These are phyloP conservation scores for Eulithis testata DNA, from an alignment of 2,888 invertebrate genomes.

Conservation along the genomic window DNA sequence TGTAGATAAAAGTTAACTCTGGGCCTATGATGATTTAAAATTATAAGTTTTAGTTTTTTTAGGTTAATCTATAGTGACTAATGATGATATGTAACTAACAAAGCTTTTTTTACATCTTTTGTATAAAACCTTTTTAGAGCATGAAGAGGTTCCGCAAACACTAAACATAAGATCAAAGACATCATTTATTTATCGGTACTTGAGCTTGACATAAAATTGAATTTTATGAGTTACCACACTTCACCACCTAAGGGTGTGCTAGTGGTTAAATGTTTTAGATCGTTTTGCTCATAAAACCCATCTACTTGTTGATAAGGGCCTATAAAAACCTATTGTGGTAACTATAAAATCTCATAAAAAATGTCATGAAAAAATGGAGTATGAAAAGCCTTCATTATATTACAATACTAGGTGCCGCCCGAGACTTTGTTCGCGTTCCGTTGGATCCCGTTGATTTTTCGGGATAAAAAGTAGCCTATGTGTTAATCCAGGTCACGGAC, in stretches of 20 bases:
- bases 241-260: conserved; percentile 43
- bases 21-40: too few relatives aligned
- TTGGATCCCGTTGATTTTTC: too few relatives aligned
- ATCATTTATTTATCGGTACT: conserved; percentile 53
- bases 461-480: too few relatives aligned
- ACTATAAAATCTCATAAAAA: conserved; percentile 11
- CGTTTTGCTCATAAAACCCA: conserved; percentile 58
- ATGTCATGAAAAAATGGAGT: conserved; percentile 1
- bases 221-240: conserved; percentile 64
- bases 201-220: conserved; percentile 62
- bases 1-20: not conserved
- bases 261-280: conserved; percentile 38
- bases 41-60: too few relatives aligned
- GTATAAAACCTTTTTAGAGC: not conserved
- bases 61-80: too few relatives aligned
- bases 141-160: not conserved
- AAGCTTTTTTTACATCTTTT: not conserved
- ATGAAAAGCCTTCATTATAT: too few relatives aligned
- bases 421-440: too few relatives aligned
- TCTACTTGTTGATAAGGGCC: conserved; percentile 55
- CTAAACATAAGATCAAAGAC: conserved; percentile 38
- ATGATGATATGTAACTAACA: too few relatives aligned
- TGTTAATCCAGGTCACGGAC: too few relatives aligned
- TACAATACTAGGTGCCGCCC: too few relatives aligned
- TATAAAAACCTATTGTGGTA: conserved; percentile 28